Percentiles rank a stretch among this genome's conserved stretches.
Evolutionary conservation across 2,113 vertebrate genomes (phyloP).

Genomic region (Dascyllus trimaculatus): DNA sequence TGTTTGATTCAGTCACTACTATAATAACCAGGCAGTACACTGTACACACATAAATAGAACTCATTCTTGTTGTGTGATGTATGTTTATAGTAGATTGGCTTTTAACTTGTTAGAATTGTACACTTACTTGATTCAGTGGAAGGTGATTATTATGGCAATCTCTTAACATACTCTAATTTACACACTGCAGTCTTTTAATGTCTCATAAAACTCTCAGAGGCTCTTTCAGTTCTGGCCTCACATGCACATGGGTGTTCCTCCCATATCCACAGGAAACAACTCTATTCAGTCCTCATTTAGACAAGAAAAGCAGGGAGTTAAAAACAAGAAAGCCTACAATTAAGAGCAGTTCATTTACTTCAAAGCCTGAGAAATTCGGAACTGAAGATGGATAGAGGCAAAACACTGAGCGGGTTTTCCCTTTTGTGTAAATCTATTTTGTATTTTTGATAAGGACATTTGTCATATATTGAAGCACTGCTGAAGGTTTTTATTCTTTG

Average conservation of each 20-base stretch:
- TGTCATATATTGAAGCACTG: not conserved
- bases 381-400: not conserved
- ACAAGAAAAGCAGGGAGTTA: slow-evolving; percentile 35
- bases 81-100: slow-evolving; percentile 3
- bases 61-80: slow-evolving; percentile 21
- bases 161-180: slow-evolving; percentile 38
- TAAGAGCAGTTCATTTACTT: slow-evolving; percentile 46
- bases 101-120: slow-evolving; percentile 25
- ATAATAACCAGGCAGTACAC: slow-evolving; percentile 4
- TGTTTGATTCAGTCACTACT: not conserved
- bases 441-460: slow-evolving; percentile 4
- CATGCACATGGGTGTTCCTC: slow-evolving; percentile 40
- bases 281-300: slow-evolving; percentile 49
- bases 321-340: slow-evolving; percentile 48
- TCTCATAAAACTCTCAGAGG: slow-evolving; percentile 28
- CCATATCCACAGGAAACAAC: slow-evolving; percentile 54
- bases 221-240: slow-evolving; percentile 30
- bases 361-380: slow-evolving; percentile 31
- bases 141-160: slow-evolving; percentile 36
- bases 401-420: slow-evolving; percentile 21
- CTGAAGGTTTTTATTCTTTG: not conserved
- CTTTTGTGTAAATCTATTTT: slow-evolving; percentile 9
- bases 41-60: slow-evolving; percentile 3
- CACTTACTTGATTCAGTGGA: not conserved
- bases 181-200: slow-evolving; percentile 25